Evolutionary conservation across 2,113 vertebrate species (phyloP).

Genomic region (Mungos mungo): DNA sequence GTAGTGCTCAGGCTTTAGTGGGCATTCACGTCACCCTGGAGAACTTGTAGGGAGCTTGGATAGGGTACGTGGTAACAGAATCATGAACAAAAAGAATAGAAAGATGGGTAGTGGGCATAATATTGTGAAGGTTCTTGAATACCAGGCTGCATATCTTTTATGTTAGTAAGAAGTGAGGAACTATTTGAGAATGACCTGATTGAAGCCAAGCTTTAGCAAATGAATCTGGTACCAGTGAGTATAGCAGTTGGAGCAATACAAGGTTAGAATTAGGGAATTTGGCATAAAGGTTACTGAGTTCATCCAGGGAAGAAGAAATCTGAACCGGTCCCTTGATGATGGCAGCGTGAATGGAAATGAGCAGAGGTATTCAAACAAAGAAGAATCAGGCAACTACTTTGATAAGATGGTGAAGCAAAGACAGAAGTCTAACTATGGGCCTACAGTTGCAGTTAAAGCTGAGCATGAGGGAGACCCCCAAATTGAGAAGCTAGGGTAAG

Average conservation of each 20-base stretch:
- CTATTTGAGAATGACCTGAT: background rate
- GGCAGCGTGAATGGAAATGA: background rate
- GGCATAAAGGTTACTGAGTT: background rate
- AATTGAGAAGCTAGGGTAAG: background rate
- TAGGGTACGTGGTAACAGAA: background rate
- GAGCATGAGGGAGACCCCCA: too few species aligned
- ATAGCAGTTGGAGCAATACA: background rate
- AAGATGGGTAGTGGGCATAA: background rate
- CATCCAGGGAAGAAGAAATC: background rate
- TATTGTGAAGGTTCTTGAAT: background rate
- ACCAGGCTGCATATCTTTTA: background rate
- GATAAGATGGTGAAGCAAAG: background rate
- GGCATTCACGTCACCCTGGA: background rate
- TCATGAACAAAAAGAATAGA: background rate
- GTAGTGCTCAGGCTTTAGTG: background rate
- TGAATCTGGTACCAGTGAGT: background rate
- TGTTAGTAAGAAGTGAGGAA: background rate
- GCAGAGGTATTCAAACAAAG: background rate
- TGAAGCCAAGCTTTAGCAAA: background rate
- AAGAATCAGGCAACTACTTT: background rate
- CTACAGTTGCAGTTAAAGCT: background rate
- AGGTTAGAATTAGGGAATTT: background rate
- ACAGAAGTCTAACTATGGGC: background rate
- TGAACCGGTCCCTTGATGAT: background rate
- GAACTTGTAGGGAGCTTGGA: background rate